Evolutionary conservation across 1,140 invertebrate species (phyloP).

Genomic region (Elysia chlorotica): DNA sequence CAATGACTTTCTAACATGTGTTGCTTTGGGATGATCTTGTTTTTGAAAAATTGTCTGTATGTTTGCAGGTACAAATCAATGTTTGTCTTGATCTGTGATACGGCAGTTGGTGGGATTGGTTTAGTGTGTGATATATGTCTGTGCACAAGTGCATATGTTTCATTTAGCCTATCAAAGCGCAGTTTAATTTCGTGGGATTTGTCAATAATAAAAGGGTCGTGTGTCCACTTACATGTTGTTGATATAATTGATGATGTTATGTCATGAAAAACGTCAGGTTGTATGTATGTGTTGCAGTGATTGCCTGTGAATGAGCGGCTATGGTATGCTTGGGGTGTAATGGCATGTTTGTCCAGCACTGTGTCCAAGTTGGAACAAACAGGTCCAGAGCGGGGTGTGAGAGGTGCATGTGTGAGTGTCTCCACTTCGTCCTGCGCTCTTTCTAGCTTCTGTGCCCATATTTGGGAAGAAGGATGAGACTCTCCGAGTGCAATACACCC

Average conservation of each 20-base stretch:
- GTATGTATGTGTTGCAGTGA: constrained; percentile 13
- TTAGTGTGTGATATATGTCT: not conserved
- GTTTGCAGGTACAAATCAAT: not conserved
- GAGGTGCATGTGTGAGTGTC: not conserved
- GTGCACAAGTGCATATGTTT: not conserved
- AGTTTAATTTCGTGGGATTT: not conserved
- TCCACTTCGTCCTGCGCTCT: not conserved
- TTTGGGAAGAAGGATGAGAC: not conserved
- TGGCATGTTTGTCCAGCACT: not conserved
- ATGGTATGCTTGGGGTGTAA: constrained; percentile 9
- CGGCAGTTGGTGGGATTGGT: not conserved
- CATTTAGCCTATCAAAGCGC: not conserved
- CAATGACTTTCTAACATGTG: not conserved
- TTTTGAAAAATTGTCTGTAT: not conserved
- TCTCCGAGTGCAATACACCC: too few relatives aligned
- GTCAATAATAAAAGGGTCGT: not conserved
- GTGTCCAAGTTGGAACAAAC: not conserved
- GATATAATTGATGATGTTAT: not conserved
- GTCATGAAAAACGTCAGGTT: not conserved
- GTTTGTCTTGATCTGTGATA: not conserved
- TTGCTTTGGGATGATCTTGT: not conserved
- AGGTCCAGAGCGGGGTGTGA: not conserved
- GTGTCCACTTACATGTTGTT: not conserved
- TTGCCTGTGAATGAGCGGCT: constrained; percentile 4
- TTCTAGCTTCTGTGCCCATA: not conserved